These are phyloP conservation scores for Lateolabrax maculatus DNA, from an alignment of 2,797 vertebrate species.

Conservation along the genomic window DNA sequence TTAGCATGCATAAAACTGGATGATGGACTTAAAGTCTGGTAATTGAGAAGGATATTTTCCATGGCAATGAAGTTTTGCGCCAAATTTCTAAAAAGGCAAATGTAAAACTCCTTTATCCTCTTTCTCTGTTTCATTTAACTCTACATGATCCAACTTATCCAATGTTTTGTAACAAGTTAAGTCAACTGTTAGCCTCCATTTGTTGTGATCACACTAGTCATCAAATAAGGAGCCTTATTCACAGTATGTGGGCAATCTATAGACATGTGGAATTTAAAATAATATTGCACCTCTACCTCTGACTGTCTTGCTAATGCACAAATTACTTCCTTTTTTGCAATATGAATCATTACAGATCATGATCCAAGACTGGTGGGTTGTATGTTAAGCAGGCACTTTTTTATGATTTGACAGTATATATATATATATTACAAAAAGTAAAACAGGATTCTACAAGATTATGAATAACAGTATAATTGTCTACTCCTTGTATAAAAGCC, in stretches of 20 bases:
- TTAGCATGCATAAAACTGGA: conserved; percentile 39
- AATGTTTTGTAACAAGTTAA: conserved; percentile 9
- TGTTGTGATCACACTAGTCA: neutral
- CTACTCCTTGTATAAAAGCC: neutral
- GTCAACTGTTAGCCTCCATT: neutral
- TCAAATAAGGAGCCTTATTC: conserved; percentile 2
- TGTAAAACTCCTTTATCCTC: conserved; percentile 9
- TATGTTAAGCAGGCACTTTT: neutral
- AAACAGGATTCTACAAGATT: conserved; percentile 1
- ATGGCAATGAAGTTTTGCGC: conserved; percentile 1
- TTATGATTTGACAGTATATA: neutral
- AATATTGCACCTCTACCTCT: conserved; percentile 1
- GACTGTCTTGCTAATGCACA: neutral
- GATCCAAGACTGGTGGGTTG: neutral
- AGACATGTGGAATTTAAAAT: neutral
- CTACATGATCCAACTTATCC: neutral
- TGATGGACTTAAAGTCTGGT: conserved; percentile 21
- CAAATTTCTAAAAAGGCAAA: neutral
- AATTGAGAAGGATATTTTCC: conserved; percentile 12
- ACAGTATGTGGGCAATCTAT: conserved; percentile 16
- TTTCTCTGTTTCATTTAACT: neutral
- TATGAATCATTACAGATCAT: neutral
- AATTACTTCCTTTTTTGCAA: conserved; percentile 4
- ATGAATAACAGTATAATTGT: neutral
- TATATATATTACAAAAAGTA: neutral